Percentiles rank a stretch among this genome's conserved stretches.
phyloP scores from a whole-genome alignment of 2,888 invertebrate species.

The Leucophora obtusa region DNA sequence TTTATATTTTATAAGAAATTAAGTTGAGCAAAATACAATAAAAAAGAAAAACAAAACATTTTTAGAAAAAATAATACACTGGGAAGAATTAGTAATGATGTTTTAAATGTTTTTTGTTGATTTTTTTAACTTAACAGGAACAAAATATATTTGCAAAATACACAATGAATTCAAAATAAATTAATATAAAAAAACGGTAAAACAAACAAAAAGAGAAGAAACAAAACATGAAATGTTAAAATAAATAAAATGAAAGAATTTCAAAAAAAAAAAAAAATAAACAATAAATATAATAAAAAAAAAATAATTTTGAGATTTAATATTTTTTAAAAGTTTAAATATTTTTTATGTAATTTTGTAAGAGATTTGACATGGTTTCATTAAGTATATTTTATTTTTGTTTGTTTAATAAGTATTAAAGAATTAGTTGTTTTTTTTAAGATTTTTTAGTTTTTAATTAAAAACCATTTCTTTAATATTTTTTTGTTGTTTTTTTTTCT shows the following conservation, averaged over 20 bases:
- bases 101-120: conserved; percentile 33
- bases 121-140: conserved; percentile 60
- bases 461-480: conserved; percentile 15
- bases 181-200: conserved; percentile 36
- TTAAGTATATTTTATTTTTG: conserved; percentile 1
- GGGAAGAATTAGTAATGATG: conserved; percentile 50
- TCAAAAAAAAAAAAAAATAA: conserved; percentile 23
- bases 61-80: conserved; percentile 60
- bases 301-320: neutral
- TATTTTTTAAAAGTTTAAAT: neutral
- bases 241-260: conserved; percentile 26
- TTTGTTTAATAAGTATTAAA: neutral
- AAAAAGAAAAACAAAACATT: neutral
- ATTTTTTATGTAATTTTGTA: neutral
- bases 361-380: neutral
- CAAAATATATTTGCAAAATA: conserved; percentile 51
- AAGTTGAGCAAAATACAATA: conserved; percentile 53
- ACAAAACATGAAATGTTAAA: neutral
- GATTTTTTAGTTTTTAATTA: conserved; percentile 33
- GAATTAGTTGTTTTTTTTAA: conserved; percentile 10
- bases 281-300: conserved; percentile 12
- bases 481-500: conserved; percentile 11
- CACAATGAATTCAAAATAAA: conserved; percentile 46
- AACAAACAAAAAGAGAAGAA: conserved; percentile 15
- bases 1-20: conserved; percentile 49